phyloP scores from a whole-genome alignment of 2,797 vertebrate species.

The Ispidina picta region DNA sequence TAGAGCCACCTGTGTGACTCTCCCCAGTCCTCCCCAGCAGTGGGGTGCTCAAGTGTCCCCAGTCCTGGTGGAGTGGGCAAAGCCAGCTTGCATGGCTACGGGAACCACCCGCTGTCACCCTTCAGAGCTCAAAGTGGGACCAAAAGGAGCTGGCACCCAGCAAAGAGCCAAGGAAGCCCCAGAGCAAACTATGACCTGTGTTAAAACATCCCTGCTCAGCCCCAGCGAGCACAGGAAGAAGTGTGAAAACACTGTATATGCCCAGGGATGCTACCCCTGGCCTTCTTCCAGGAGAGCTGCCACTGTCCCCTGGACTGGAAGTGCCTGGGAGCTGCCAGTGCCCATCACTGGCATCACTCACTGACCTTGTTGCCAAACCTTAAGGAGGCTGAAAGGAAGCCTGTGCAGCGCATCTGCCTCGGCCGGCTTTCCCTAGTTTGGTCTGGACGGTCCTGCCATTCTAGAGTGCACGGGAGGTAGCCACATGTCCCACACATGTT shows the following conservation, averaged over 20 bases:
- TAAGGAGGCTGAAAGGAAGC: not conserved
- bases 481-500: fast-evolving
- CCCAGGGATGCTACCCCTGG: fast-evolving
- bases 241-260: fast-evolving
- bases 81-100: fast-evolving
- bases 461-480: fast-evolving
- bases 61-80: fast-evolving
- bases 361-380: not conserved
- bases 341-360: not conserved
- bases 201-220: not conserved
- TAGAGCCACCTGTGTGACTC: not conserved
- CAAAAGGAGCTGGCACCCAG: fast-evolving
- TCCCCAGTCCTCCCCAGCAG: fast-evolving
- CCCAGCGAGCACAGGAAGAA: not conserved
- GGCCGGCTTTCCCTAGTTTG: not conserved
- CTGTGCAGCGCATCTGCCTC: fast-evolving
- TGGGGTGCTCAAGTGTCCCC: fast-evolving
- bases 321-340: not conserved
- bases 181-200: not conserved
- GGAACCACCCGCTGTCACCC: fast-evolving
- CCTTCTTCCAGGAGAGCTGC: not conserved
- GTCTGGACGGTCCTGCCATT: fast-evolving
- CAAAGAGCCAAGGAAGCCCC: not conserved
- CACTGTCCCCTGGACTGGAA: not conserved
- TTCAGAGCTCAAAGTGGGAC: not conserved